Conservation (phyloP, 2,113 vertebrate species). For the Baryphthengus martii region DNA sequence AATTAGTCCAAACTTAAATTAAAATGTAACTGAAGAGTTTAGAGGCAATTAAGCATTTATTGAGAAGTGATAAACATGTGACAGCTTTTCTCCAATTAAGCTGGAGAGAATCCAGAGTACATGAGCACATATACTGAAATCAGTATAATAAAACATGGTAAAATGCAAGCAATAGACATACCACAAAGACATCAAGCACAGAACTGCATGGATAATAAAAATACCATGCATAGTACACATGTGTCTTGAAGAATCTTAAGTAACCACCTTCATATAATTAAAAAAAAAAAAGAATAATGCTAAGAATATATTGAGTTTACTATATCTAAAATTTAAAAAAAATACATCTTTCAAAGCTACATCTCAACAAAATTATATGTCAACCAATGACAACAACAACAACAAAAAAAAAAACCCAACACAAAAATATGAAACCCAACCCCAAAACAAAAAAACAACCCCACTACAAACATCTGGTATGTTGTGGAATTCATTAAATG, state of each 20-base stretch:
- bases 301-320: background rate
- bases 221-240: background rate
- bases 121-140: background rate
- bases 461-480: background rate
- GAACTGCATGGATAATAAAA: background rate
- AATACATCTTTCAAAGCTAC: background rate
- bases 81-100: constrained; percentile 7
- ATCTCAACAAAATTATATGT: background rate
- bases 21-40: constrained; percentile 7
- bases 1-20: background rate
- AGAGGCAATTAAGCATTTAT: constrained; percentile 32
- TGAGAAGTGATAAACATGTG: constrained; percentile 8
- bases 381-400: background rate
- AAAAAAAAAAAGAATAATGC: background rate
- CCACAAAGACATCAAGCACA: background rate
- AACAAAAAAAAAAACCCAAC: background rate
- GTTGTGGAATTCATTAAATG: background rate
- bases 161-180: background rate
- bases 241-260: background rate
- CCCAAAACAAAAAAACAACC: background rate
- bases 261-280: background rate
- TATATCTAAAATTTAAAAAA: background rate
- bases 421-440: background rate
- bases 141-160: background rate
- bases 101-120: constrained; percentile 8